phyloP scores from a whole-genome alignment of 2,113 vertebrate genomes.

The Brevimyrus niger region DNA sequence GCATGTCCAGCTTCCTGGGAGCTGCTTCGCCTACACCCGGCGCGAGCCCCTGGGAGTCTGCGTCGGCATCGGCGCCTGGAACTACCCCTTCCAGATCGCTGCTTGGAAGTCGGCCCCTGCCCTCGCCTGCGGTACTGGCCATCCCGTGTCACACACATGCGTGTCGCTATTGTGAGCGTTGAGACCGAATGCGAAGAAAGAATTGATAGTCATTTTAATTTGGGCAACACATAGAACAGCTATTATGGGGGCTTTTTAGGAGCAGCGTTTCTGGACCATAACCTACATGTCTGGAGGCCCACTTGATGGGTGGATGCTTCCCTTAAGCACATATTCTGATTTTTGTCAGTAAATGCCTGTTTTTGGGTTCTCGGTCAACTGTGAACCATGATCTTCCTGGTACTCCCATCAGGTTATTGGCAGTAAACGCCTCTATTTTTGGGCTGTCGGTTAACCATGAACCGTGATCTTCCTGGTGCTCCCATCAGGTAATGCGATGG shows the following conservation, averaged over 20 bases:
- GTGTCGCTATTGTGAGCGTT: neutral
- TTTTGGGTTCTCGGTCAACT: too few relatives aligned
- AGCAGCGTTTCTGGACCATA: neutral
- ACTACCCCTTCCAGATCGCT: conserved; percentile 85
- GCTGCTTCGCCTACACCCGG: conserved; percentile 83
- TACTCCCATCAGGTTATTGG: too few relatives aligned
- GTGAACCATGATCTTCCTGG: too few relatives aligned
- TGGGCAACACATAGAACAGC: neutral
- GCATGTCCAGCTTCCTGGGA: conserved; percentile 80
- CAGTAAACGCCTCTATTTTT: neutral
- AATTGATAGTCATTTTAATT: neutral
- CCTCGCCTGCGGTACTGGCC: conserved; percentile 81
- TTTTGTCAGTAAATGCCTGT: too few relatives aligned
- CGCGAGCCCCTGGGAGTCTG: conserved; percentile 90
- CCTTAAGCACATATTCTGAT: too few relatives aligned
- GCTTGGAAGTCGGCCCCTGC: conserved; percentile 84
- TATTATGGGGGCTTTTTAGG: neutral
- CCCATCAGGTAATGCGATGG: conserved; percentile 82
- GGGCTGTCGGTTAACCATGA: neutral
- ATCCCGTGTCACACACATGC: neutral
- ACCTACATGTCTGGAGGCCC: neutral
- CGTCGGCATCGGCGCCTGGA: conserved; percentile 91
- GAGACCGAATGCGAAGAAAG: neutral
- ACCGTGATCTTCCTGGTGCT: neutral
- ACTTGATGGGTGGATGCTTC: neutral